A percentile compares a stretch with the other conserved stretches of the same genome.
phyloP scores from a whole-genome alignment of 2,113 vertebrate species.

The Pteropus alecto region DNA sequence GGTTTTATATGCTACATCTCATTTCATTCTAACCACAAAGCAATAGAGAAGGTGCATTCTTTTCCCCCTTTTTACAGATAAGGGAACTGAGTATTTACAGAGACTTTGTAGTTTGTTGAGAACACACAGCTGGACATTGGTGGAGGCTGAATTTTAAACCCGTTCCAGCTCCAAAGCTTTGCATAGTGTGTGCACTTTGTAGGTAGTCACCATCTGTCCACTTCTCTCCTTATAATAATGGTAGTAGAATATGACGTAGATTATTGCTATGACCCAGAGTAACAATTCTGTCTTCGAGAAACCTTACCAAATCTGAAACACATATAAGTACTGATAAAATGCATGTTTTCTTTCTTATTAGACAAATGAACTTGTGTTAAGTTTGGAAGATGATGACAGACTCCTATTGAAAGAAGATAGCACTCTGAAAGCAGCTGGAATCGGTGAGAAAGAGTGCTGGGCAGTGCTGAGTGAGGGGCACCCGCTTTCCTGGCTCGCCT shows the following conservation, averaged over 20 bases:
- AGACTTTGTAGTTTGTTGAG: neutral
- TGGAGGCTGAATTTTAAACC: neutral
- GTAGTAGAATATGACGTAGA: neutral
- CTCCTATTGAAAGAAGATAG: slow-evolving; percentile 87
- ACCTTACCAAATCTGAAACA: neutral
- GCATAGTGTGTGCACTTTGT: neutral
- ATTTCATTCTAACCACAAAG: neutral
- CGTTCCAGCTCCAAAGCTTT: neutral
- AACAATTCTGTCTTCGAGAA: neutral
- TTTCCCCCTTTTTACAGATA: neutral
- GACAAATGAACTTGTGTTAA: slow-evolving; percentile 94
- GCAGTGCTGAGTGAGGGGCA: slow-evolving; percentile 46
- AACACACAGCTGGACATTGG: neutral
- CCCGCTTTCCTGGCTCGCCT: slow-evolving; percentile 53
- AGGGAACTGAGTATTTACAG: neutral
- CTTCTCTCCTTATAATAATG: neutral
- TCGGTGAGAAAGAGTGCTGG: slow-evolving; percentile 85
- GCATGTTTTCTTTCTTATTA: slow-evolving; percentile 73
- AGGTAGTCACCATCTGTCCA: neutral
- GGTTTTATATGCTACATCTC: neutral
- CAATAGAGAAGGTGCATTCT: neutral
- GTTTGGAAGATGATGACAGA: slow-evolving; percentile 91
- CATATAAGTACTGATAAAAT: neutral
- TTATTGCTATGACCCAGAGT: neutral
- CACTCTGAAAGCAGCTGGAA: slow-evolving; percentile 87